These are phyloP conservation scores for Strigops habroptila DNA, from an alignment of 2,113 vertebrate species.

Conservation along the genomic window DNA sequence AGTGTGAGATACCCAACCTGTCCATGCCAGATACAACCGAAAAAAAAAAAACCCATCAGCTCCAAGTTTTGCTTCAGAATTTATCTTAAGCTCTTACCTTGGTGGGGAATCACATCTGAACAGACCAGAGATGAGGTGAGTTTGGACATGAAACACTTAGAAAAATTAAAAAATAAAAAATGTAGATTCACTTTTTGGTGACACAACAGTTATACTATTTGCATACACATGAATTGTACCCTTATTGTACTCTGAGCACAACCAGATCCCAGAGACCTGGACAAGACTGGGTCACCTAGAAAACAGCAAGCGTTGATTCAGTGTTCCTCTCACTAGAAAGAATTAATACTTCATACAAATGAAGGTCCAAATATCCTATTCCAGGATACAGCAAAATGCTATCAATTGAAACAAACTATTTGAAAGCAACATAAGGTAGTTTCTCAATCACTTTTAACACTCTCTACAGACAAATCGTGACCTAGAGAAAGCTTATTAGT, in stretches of 20 bases:
- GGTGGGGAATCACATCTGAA: neutral
- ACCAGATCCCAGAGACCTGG: neutral
- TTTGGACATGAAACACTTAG: neutral
- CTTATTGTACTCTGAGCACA: neutral
- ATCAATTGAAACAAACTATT: neutral
- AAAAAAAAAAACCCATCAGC: neutral
- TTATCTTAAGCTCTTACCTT: neutral
- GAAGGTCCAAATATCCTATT: neutral
- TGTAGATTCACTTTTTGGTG: neutral
- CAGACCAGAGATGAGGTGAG: neutral
- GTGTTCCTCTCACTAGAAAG: neutral
- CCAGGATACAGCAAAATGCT: neutral
- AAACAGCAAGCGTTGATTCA: neutral
- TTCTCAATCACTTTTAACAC: neutral
- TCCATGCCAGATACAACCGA: neutral
- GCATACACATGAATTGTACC: neutral
- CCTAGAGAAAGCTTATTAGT: neutral
- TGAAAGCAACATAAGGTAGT: neutral
- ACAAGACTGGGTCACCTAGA: neutral
- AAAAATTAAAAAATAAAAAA: neutral
- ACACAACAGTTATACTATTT: neutral
- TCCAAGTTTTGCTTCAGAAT: neutral
- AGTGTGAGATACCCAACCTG: neutral
- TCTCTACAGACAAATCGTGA: neutral
- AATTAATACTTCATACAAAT: neutral